Evolutionary conservation across 1,140 invertebrate species (phyloP), one percentile per base, ranked within the genome.

Genomic region (Drosophila melanica): DNA sequence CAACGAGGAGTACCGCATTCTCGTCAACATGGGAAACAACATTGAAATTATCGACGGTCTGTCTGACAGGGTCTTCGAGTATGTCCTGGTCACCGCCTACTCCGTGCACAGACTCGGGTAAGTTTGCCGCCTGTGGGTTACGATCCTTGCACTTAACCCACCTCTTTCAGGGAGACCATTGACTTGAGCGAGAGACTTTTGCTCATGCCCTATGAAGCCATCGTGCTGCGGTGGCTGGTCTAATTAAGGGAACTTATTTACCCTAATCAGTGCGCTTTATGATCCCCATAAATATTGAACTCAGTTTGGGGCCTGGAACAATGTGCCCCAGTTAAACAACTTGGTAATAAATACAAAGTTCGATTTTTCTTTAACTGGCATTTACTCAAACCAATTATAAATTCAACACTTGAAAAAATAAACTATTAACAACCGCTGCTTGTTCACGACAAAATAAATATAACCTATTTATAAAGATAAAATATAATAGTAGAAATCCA

Each of bases 171-270:
- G 0, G 65, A 91, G 23, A 80, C 48, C 20, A 67, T 73, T 11
- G 76, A 91, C 44, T 67, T 91, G 8, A 73, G 51, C 1, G 14
- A 45, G 4, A 39, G 65, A 1, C 37, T 91, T 10, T 20, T 90
- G 6, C 68, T 91, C 1, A 90, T 89, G 90, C 90, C 90, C 2
- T 90, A 86, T 53, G 90, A 91, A 44, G 84, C 90, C 6, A 55
- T 90, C 12, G 87, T 91, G 0, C 44, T 91, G 18, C 87, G 78
- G 7, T 91, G 87, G 90, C n/a, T 64, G 20, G 79, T 79, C 11
- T 87, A 41, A 82, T 14, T 39, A 16, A 44, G 4, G 4, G 23
- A 9, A 6, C 35, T 27, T 14, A 30, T 39, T 58, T 23, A 27
- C 10, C 16, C 37, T 72, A 65, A 64, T 65, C 54, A 45, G 54